Conservation (phyloP, 2,888 invertebrate genomes). For the Pristionchus japonicus region DNA sequence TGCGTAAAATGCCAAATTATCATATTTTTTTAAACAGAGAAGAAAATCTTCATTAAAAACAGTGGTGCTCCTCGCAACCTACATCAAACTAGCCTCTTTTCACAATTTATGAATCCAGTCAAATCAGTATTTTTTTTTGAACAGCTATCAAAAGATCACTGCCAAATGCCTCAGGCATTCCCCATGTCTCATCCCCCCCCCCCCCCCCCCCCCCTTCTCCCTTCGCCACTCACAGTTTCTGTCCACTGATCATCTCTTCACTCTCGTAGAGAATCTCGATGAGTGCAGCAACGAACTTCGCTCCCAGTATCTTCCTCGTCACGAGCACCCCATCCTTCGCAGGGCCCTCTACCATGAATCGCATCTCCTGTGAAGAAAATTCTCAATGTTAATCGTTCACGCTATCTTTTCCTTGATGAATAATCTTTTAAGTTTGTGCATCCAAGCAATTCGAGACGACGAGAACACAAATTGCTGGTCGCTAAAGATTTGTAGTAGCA, state of each 20-base stretch:
- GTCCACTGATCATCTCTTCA: slow-evolving; percentile 51
- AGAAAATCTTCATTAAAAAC: too few relatives aligned
- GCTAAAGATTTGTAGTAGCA: not conserved
- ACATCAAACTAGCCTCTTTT: too few relatives aligned
- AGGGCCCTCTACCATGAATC: slow-evolving; percentile 53
- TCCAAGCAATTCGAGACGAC: not conserved
- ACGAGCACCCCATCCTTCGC: slow-evolving; percentile 64
- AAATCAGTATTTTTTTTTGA: too few relatives aligned
- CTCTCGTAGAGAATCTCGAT: slow-evolving; percentile 55
- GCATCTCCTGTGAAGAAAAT: slow-evolving; percentile 26
- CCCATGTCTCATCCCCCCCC: too few relatives aligned
- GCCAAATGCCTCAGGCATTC: not conserved
- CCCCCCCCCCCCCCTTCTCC: not conserved
- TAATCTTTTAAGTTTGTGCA: too few relatives aligned
- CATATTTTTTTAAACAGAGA: too few relatives aligned
- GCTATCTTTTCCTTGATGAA: too few relatives aligned
- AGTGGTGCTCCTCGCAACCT: too few relatives aligned
- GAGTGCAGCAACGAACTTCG: slow-evolving; percentile 68
- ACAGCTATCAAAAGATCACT: too few relatives aligned
- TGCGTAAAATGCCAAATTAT: not conserved
- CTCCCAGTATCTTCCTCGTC: slow-evolving; percentile 67
- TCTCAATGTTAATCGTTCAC: too few relatives aligned
- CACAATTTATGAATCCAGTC: too few relatives aligned
- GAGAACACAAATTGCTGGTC: not conserved
- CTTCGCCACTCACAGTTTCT: slow-evolving; percentile 51